Evolutionary conservation across 2,888 invertebrate genomes (phyloP), one percentile per base, ranked within the genome.

Genomic region (Neoitamus cyanurus): DNA sequence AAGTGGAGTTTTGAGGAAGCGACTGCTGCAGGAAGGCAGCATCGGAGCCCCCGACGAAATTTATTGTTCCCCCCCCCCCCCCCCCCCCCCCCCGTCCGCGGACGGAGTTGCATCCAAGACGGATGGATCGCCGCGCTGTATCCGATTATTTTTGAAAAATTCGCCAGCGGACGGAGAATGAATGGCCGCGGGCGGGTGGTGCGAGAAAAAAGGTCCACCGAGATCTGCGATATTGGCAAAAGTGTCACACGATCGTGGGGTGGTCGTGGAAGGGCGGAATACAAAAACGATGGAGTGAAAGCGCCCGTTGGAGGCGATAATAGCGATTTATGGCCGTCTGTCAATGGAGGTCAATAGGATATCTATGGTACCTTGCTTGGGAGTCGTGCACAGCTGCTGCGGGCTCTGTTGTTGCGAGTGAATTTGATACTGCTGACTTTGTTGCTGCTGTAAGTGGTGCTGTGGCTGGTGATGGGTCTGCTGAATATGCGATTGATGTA

Each of bases 401-500:
- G 91, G 91, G 87, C 91, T 91, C 87, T 91, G 91, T 87, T 91
- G 91, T 88, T 91, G 91, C 87, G 91, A 91, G 85, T 91, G 90
- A 83, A 90, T 91, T 87, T 91, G 91, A 88, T 91, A 91, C 89
- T 72, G 89, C 88, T 88, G 89, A 86, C 88, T 88, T 86, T 88
- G 88, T 87, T 88, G 87, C 86, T 87, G 88, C 85, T 88, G 88
- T 84, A 88, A 88, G 85, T 89, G 90, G 86, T 89, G 89, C 86
- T 88, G 88, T 68, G 86, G 87, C 58, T 87, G 87, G 31, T 87
- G 87, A 82, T 87, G 87, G 37, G 85, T 84, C 86, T 90, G 91
- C 87, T 90, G 90, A 87, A 91, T 86, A 85, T 91, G 91, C 87
- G 91, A 90, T 88, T 91, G 91, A 88, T 91, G 91, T 87, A 91